A percentile compares a stretch with the other conserved stretches of the same genome.
Conservation (phyloP, 2,888 invertebrate genomes). For the Pocota personata region DNA sequence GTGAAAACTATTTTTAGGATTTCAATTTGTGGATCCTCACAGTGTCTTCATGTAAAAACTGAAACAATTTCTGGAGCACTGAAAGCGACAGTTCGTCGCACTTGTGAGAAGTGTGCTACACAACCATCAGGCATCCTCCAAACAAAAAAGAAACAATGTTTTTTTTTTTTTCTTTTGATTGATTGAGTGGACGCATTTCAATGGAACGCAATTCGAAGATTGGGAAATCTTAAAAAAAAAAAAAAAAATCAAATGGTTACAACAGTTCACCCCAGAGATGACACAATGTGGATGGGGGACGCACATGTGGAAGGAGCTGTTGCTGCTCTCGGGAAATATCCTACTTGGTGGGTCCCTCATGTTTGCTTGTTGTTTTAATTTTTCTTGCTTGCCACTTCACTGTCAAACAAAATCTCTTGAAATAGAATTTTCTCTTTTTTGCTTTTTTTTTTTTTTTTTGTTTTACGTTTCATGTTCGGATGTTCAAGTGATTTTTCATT, state of each 20-base stretch:
- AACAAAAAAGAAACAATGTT: slow-evolving; percentile 6
- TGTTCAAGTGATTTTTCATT: slow-evolving; percentile 61
- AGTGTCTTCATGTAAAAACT: slow-evolving; percentile 23
- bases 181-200: slow-evolving; percentile 70
- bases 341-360: slow-evolving; percentile 49
- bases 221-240: slow-evolving; percentile 9
- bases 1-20: slow-evolving; percentile 45
- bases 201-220: slow-evolving; percentile 54
- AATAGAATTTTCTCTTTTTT: slow-evolving; percentile 67
- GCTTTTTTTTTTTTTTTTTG: no score
- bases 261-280: neutral
- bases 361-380: slow-evolving; percentile 64
- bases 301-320: slow-evolving; percentile 1
- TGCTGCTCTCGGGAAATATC: slow-evolving; percentile 11
- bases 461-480: slow-evolving; percentile 31
- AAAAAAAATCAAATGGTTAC: slow-evolving; percentile 4
- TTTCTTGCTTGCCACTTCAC: slow-evolving; percentile 45
- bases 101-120: slow-evolving; percentile 67
- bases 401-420: slow-evolving; percentile 63
- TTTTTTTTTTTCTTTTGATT: slow-evolving; percentile 35
- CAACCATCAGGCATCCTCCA: slow-evolving; percentile 24
- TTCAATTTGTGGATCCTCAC: slow-evolving; percentile 9
- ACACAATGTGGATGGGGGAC: slow-evolving; percentile 6
- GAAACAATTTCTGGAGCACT: slow-evolving; percentile 48
- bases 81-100: slow-evolving; percentile 50